These are phyloP conservation scores for Pica pica DNA, from an alignment of 2,113 vertebrate genomes.

Conservation along the genomic window DNA sequence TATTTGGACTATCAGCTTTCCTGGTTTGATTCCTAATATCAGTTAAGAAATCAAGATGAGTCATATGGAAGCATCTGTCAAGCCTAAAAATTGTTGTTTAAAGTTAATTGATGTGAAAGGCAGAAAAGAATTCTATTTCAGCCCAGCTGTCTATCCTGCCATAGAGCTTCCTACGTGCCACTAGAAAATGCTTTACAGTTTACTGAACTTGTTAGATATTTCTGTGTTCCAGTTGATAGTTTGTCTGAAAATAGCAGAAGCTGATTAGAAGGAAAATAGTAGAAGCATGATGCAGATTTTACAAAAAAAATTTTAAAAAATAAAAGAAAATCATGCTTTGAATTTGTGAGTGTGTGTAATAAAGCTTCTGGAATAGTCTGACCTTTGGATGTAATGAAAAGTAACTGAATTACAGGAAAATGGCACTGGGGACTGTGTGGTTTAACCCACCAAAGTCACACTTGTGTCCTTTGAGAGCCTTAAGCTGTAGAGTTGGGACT, in stretches of 20 bases:
- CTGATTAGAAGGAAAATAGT: neutral
- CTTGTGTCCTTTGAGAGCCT: neutral
- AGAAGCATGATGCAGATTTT: neutral
- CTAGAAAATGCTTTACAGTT: constrained; percentile 28
- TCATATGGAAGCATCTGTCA: constrained; percentile 44
- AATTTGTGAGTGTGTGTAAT: neutral
- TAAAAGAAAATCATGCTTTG: neutral
- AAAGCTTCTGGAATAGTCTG: neutral
- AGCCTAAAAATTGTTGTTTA: constrained; percentile 18
- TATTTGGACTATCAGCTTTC: neutral
- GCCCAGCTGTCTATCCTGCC: constrained; percentile 23
- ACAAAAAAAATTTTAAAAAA: neutral
- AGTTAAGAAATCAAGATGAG: constrained; percentile 17
- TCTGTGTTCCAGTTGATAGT: neutral
- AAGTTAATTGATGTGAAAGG: constrained; percentile 31
- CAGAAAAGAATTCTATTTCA: constrained; percentile 14
- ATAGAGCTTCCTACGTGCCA: neutral
- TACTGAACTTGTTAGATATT: constrained; percentile 31
- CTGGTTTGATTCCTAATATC: neutral
- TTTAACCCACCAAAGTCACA: neutral
- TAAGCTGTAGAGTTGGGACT: neutral
- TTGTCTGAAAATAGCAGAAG: constrained; percentile 29
- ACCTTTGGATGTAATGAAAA: neutral
- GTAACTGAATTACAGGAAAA: neutral
- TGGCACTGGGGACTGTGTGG: neutral